Conservation (phyloP, 2,113 vertebrate species). For the Osmerus mordax region DNA sequence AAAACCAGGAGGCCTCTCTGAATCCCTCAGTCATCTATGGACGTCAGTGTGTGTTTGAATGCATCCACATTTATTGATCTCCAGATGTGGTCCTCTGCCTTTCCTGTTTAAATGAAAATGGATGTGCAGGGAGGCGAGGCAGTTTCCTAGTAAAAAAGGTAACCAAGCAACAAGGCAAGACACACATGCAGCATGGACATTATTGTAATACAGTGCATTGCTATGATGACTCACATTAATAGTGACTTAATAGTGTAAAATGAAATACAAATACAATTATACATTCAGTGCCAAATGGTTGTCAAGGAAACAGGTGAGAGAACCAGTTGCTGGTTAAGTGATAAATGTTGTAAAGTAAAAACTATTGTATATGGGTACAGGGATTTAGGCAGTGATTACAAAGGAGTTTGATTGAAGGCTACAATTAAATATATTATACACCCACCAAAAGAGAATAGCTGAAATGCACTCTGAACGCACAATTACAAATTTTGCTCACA, state of each 20-base stretch:
- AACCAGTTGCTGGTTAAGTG: slow-evolving; percentile 27
- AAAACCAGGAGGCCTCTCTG: background rate
- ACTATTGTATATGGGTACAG: slow-evolving; percentile 23
- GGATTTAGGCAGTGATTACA: slow-evolving; percentile 19
- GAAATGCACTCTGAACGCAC: no score
- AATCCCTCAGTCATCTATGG: no score
- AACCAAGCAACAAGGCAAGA: background rate
- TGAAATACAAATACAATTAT: background rate
- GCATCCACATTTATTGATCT: no score
- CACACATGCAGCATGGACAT: background rate
- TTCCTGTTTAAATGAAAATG: no score
- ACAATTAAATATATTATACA: background rate
- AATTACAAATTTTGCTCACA: no score
- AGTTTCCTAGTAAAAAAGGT: background rate
- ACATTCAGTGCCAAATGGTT: slow-evolving; percentile 33
- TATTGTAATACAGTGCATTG: background rate
- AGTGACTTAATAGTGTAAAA: background rate
- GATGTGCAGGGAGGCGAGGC: no score
- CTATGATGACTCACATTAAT: background rate
- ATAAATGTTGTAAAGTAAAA: slow-evolving; percentile 24
- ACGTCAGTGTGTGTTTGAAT: no score
- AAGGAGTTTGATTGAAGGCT: background rate
- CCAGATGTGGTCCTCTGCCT: no score
- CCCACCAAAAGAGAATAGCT: background rate
- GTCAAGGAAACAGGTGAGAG: slow-evolving; percentile 66